Evolutionary conservation across 2,113 vertebrate species (phyloP), one percentile per base, ranked within the genome.

Genomic region (Isichthys henryi): DNA sequence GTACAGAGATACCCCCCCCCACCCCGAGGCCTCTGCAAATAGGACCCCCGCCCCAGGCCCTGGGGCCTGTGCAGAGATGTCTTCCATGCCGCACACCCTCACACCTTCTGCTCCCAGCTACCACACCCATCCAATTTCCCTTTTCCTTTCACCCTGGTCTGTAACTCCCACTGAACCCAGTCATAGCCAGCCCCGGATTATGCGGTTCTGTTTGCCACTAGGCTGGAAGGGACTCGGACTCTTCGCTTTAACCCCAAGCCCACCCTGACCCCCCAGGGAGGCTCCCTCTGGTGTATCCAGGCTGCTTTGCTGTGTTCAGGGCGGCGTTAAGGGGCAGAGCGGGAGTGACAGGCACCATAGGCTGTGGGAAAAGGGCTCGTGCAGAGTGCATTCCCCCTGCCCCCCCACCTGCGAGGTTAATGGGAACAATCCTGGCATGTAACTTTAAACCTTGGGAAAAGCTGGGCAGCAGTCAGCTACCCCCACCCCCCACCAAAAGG

Each of bases 361-460:
- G 31, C 70, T 39, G 31, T 77, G 70, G 70, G 70, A 70, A 70
- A 31, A 70, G n/a, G 27, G 6, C 56, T 58, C 21, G 1, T 53
- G 21, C n/a, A 23, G 58, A 66, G 21, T 2, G 10, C 27, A 27
- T 27, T 27, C 27, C 66, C 66, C 66, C 27, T 11, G 11, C 27
- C 66, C 3, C 11, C n/a, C n/a, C 70, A 31, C 93, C 85, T 56
- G 84, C 46, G 43, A 92, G 90, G 88, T 85, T 89, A 92, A 92
- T 88, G 92, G 88, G 92, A 86, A 91, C 90, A 90, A 91, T 90
- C 92, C 90, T 50, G 91, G 88, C 94, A 23, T 74, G 94, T 93
- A 95, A 95, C 92, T 92, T 92, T 93, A 95, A 93, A 94, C 94
- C 93, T 92, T 93, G 94, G 93, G 94, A 95, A 95, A 93, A 91